Conservation (phyloP, 2,888 invertebrate species). For the Amphipoea oculea region DNA sequence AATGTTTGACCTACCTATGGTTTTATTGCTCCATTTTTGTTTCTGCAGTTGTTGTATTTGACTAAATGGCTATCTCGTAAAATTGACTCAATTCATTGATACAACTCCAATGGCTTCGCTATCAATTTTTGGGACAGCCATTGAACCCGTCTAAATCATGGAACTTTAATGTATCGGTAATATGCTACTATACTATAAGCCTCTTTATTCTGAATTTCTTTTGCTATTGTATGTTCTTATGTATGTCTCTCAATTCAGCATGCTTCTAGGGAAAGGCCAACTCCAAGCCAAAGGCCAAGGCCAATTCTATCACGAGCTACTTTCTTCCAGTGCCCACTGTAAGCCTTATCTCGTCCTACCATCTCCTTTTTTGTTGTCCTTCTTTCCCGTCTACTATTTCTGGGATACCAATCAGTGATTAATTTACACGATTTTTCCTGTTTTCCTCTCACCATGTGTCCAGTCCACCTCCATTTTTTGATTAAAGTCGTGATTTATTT, state of each 20-base stretch:
- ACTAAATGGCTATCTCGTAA: background rate
- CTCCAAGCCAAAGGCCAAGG: too few relatives aligned
- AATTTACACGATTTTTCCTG: too few relatives aligned
- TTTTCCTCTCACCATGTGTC: background rate
- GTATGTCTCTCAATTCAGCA: background rate
- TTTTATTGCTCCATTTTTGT: background rate
- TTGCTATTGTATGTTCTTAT: background rate
- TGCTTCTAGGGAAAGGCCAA: background rate
- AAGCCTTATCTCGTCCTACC: background rate
- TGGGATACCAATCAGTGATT: background rate
- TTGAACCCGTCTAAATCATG: constrained; percentile 2
- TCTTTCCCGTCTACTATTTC: background rate
- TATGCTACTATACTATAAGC: background rate
- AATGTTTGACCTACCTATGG: background rate
- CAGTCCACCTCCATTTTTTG: background rate
- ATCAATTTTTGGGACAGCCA: constrained; percentile 8
- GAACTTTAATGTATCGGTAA: background rate
- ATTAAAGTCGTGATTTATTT: too few relatives aligned
- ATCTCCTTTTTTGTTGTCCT: background rate
- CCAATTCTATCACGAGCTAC: background rate
- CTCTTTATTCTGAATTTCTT: background rate
- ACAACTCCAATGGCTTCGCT: background rate
- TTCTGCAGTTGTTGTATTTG: background rate
- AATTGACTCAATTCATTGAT: constrained; percentile 15
- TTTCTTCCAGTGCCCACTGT: background rate